phyloP scores from a whole-genome alignment of 2,797 vertebrate species.

The Lithobates pipiens region DNA sequence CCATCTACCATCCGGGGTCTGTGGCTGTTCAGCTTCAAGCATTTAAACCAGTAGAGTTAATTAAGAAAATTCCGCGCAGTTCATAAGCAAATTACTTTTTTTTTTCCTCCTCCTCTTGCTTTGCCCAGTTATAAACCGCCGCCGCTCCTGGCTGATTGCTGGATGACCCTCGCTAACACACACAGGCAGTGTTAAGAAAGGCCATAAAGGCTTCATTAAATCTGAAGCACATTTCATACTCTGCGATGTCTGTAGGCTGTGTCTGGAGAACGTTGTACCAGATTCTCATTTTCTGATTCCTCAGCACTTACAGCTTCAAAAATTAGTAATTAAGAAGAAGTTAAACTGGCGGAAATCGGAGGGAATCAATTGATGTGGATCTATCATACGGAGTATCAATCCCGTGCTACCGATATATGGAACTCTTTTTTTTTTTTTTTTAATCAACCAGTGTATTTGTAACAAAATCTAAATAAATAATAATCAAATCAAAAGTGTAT shows the following conservation, averaged over 20 bases:
- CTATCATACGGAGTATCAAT: no score
- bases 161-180: constrained; percentile 82
- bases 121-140: constrained; percentile 79
- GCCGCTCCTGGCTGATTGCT: constrained; percentile 83
- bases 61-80: constrained; percentile 86
- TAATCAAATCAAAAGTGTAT: no score
- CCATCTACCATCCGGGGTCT: constrained; percentile 77
- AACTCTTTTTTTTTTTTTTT: no score
- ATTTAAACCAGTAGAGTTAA: constrained; percentile 86
- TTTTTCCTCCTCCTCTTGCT: constrained; percentile 46
- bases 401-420: no score
- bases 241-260: constrained; percentile 86
- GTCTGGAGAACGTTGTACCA: constrained; percentile 78
- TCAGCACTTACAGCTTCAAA: constrained; percentile 70
- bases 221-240: constrained; percentile 87
- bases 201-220: constrained; percentile 90
- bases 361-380: no score
- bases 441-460: no score
- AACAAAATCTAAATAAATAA: no score
- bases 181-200: constrained; percentile 86
- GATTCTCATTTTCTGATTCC: constrained; percentile 83
- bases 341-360: neutral
- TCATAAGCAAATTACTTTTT: constrained; percentile 83
- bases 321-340: constrained; percentile 47
- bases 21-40: constrained; percentile 82